Conservation (phyloP, 2,797 vertebrate genomes). For the Trachurus trachurus region DNA sequence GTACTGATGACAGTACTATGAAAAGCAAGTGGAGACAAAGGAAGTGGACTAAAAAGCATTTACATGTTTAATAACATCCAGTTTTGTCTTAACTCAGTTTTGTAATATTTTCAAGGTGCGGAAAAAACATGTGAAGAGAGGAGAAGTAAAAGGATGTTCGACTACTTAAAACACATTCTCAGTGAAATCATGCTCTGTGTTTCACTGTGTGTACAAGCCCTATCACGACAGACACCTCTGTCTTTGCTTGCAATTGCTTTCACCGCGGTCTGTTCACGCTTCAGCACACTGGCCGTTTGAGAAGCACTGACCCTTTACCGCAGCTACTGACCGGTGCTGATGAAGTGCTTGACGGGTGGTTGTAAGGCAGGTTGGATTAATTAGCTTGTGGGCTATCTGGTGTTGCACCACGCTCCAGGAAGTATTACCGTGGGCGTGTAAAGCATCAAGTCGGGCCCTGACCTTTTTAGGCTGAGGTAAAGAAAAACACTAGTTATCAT, state of each 20-base stretch:
- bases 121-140: too few relatives aligned
- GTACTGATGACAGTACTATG: neutral
- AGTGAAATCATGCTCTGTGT: neutral
- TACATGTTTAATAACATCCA: neutral
- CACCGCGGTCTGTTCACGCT: conserved; percentile 66
- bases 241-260: conserved; percentile 61
- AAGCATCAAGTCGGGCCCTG: conserved; percentile 57
- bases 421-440: conserved; percentile 66
- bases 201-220: conserved; percentile 18
- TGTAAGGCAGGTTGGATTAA: conserved; percentile 81
- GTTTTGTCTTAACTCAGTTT: neutral
- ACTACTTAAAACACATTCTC: neutral
- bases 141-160: neutral
- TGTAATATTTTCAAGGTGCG: neutral
- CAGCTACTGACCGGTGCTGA: conserved; percentile 71
- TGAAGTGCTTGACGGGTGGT: conserved; percentile 70
- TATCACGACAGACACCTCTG: conserved; percentile 35
- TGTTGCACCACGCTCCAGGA: conserved; percentile 57
- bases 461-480: conserved; percentile 68
- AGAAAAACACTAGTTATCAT: conserved; percentile 67
- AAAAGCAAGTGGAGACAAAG: neutral
- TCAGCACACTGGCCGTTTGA: conserved; percentile 62
- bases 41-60: neutral
- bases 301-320: conserved; percentile 78
- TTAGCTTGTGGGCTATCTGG: conserved; percentile 74